A percentile compares a stretch with the other conserved stretches of the same genome.
These are phyloP conservation scores for Catharus ustulatus DNA, from an alignment of 2,797 vertebrate species.

Conservation along the genomic window DNA sequence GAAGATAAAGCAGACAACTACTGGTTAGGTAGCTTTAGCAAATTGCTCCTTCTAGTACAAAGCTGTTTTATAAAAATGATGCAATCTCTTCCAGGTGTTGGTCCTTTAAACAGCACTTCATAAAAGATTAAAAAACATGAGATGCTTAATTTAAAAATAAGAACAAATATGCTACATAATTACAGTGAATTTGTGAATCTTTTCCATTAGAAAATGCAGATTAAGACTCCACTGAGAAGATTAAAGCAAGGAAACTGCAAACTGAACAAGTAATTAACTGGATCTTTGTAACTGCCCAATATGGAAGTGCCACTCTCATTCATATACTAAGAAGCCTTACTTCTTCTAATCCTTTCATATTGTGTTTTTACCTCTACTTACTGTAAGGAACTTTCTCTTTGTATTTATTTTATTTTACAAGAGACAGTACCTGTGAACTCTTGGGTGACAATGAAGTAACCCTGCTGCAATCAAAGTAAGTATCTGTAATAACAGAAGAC, in stretches of 20 bases:
- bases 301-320: background rate
- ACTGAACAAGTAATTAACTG: background rate
- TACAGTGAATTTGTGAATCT: background rate
- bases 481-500: background rate
- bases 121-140: background rate
- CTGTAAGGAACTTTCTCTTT: background rate
- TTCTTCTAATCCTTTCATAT: background rate
- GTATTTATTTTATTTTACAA: background rate
- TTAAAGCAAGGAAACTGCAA: conserved; percentile 24
- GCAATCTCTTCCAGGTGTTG: background rate
- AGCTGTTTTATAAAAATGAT: background rate
- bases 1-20: background rate
- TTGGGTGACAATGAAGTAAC: background rate
- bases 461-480: background rate
- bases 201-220: background rate
- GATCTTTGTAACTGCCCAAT: background rate
- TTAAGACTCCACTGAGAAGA: background rate
- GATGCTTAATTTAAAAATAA: background rate
- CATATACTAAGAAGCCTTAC: background rate
- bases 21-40: background rate
- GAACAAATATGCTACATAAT: background rate
- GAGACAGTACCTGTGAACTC: background rate
- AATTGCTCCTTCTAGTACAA: background rate
- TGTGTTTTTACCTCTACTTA: background rate
- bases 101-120: background rate